Evolutionary conservation across 2,113 vertebrate genomes (phyloP), one percentile per base, ranked within the genome.

Genomic region (Phylloscopus trochilus): DNA sequence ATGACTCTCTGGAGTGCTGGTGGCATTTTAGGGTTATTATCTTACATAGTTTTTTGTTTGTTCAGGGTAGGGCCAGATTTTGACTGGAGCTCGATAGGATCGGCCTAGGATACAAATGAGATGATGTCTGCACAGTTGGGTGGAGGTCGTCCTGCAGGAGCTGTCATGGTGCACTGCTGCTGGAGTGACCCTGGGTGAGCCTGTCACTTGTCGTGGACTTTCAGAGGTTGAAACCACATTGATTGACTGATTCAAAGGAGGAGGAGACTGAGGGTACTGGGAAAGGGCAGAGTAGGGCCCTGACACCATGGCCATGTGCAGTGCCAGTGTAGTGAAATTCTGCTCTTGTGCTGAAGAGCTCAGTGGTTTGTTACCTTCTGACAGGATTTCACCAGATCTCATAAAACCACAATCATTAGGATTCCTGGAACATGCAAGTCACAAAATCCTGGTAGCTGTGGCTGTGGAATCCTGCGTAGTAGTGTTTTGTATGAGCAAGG

Each of bases 101-200:
- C 4, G 0, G 87, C 84, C 0, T 12, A 90, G 76, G 72, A 49
- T 49, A 60, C 60, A 94, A 95, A 93, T 95, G 92, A 97, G 92
- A 94, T 96, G 93, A 96, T 96, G 92, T 96, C 95, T 96, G 28
- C 44, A 70, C 53, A 75, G 68, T 31, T 95, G 93, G 93, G 90
- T 95, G 93, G 93, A 94, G 94, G 93, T 96, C 0, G 4, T 89
- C 83, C 77, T 96, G 91, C 41, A 78, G 62, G 66, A 76, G 68
- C 35, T 87, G 73, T 89, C 53, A 12, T 28, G 77, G 73, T 87
- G 43, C 72, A 1, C 58, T 83, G 87, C 79, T 89, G 80, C 37
- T 90, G 35, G 60, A 60, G 75, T 87, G 82, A 88, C 92, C n/a
- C 70, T 60, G 11, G 14, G 6, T 64, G 69, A 92, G 56, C 49